Evolutionary conservation across 1,140 invertebrate genomes (phyloP).

Genomic region (Chelonus insularis): DNA sequence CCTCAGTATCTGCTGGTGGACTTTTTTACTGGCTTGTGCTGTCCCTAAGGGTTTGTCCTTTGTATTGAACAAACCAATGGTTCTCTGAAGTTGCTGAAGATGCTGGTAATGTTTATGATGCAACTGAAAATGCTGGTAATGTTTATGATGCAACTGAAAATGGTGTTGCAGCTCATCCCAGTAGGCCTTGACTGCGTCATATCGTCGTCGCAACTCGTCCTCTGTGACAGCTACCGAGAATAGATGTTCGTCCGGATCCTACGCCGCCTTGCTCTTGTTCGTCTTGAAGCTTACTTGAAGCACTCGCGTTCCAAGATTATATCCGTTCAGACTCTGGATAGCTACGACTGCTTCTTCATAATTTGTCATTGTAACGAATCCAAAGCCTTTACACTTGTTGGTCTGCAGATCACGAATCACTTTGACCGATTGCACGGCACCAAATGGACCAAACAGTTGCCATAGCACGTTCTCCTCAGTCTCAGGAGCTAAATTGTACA

Average conservation of each 20-base stretch:
- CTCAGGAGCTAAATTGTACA: conserved; percentile 97
- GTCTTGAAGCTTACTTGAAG: conserved; percentile 99
- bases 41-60: conserved; percentile 28
- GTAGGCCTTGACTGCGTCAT: conserved; percentile 9
- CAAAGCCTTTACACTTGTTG: conserved; percentile 99
- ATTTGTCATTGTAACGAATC: conserved; percentile 99
- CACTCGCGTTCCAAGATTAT: conserved; percentile 94
- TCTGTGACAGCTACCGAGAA: conserved; percentile 21
- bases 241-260: conserved; percentile 54
- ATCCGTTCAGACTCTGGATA: conserved; percentile 97
- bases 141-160: conserved; percentile 20
- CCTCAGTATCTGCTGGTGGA: conserved; percentile 27
- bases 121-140: conserved; percentile 29
- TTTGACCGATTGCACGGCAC: conserved; percentile 97
- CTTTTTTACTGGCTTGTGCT: conserved; percentile 31
- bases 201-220: conserved; percentile 18
- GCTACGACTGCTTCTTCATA: conserved; percentile 98
- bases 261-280: conserved; percentile 89
- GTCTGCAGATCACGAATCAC: conserved; percentile 96
- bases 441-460: conserved; percentile 99
- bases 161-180: conserved; percentile 30
- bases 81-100: conserved; percentile 37
- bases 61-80: conserved; percentile 33
- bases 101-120: conserved; percentile 30
- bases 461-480: conserved; percentile 98